phyloP scores from a whole-genome alignment of 2,113 vertebrate genomes.

The Oncorhynchus tshawytscha region DNA sequence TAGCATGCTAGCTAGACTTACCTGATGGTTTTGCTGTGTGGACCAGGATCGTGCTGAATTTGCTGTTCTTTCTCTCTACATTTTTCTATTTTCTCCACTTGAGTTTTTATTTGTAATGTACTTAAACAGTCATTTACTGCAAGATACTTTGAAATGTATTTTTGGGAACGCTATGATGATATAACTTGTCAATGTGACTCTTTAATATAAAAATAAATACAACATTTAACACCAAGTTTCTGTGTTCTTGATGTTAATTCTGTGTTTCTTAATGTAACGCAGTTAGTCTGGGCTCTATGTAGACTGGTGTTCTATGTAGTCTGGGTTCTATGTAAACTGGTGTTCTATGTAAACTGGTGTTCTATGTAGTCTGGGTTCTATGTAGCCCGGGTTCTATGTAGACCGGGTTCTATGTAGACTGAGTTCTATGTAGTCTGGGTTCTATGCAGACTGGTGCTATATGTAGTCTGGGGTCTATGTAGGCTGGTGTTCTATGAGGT shows the following conservation, averaged over 20 bases:
- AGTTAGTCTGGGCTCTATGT: neutral
- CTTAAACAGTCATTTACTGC: slow-evolving; percentile 70
- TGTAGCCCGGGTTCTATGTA: neutral
- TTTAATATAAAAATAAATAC: slow-evolving; percentile 62
- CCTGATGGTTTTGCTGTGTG: slow-evolving; percentile 66
- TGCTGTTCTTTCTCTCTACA: slow-evolving; percentile 43
- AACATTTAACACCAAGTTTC: slow-evolving; percentile 28
- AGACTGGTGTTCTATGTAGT: neutral
- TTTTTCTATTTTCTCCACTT: slow-evolving; percentile 48
- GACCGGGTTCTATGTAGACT: neutral
- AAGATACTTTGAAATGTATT: slow-evolving; percentile 70
- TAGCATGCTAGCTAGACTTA: slow-evolving; percentile 59
- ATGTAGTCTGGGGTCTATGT: too few relatives aligned
- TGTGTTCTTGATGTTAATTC: neutral
- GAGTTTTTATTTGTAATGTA: slow-evolving; percentile 67
- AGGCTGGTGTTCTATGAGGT: neutral
- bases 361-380: too few relatives aligned
- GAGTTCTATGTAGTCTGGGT: too few relatives aligned
- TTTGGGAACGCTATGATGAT: slow-evolving; percentile 75
- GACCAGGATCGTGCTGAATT: slow-evolving; percentile 34
- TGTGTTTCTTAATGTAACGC: neutral
- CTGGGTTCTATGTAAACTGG: too few relatives aligned
- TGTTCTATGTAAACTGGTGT: neutral
- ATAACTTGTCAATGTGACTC: slow-evolving; percentile 78
- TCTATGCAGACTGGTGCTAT: neutral